Evolutionary conservation across 2,113 vertebrate species (phyloP).

Genomic region (Calidris pygmaea): DNA sequence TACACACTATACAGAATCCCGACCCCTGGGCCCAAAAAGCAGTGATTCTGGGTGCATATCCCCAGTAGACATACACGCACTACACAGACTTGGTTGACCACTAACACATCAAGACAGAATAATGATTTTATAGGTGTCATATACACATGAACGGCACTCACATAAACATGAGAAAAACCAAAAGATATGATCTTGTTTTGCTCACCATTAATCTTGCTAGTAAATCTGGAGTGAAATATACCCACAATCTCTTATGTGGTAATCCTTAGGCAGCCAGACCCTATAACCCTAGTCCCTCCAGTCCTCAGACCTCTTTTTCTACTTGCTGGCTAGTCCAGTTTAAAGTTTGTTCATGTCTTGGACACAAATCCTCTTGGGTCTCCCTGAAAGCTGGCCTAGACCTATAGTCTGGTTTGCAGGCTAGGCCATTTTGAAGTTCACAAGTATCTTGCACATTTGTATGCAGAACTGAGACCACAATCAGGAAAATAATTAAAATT

Average conservation of each 20-base stretch:
- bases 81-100: background rate
- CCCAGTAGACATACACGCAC: rapidly evolving
- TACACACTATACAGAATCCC: background rate
- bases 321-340: background rate
- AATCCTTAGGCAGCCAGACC: background rate
- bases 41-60: background rate
- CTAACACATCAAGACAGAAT: background rate
- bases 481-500: background rate
- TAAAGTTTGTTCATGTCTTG: background rate
- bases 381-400: background rate
- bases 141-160: no score
- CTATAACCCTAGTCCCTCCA: rapidly evolving
- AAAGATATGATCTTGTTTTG: background rate
- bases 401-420: background rate
- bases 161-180: rapidly evolving
- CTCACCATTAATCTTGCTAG: background rate
- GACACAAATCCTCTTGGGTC: rapidly evolving
- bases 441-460: background rate
- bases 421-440: background rate
- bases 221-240: background rate
- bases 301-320: background rate
- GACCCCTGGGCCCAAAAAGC: rapidly evolving
- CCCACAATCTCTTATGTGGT: rapidly evolving
- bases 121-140: background rate
- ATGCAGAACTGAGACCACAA: background rate